Percentiles rank a stretch among this genome's conserved stretches.
phyloP scores from a whole-genome alignment of 2,113 vertebrate genomes.

The Dicerorhinus sumatrensis region DNA sequence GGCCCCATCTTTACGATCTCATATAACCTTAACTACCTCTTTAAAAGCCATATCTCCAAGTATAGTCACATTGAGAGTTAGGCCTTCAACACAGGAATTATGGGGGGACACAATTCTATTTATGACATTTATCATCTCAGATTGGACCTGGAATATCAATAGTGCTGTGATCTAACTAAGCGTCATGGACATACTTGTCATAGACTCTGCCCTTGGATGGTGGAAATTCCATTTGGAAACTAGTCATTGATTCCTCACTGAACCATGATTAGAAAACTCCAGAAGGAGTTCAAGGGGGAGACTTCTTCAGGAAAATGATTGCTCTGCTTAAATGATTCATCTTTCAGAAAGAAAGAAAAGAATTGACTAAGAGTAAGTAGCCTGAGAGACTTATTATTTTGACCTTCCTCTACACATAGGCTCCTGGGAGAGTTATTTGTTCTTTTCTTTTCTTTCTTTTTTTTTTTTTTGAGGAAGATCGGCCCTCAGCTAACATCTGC shows the following conservation, averaged over 20 bases:
- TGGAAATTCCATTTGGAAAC: not conserved
- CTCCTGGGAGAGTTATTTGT: not conserved
- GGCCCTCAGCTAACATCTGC: too few relatives aligned
- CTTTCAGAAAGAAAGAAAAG: not conserved
- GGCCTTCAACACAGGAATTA: not conserved
- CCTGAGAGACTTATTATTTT: not conserved
- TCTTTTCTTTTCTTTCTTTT: not conserved
- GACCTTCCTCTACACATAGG: not conserved
- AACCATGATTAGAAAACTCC: not conserved
- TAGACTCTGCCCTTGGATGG: not conserved
- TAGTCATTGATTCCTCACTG: not conserved
- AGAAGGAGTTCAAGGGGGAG: not conserved
- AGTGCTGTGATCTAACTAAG: not conserved
- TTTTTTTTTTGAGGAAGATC: too few relatives aligned
- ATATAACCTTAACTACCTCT: not conserved
- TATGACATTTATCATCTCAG: not conserved
- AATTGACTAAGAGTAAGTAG: not conserved
- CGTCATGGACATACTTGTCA: not conserved
- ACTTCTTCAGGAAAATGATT: not conserved
- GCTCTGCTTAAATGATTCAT: not conserved
- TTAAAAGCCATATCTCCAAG: not conserved
- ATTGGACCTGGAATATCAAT: not conserved
- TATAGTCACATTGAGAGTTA: not conserved
- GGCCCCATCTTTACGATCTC: not conserved
- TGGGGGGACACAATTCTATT: not conserved